phyloP scores from a whole-genome alignment of 2,888 invertebrate genomes.

The Boloria selene region DNA sequence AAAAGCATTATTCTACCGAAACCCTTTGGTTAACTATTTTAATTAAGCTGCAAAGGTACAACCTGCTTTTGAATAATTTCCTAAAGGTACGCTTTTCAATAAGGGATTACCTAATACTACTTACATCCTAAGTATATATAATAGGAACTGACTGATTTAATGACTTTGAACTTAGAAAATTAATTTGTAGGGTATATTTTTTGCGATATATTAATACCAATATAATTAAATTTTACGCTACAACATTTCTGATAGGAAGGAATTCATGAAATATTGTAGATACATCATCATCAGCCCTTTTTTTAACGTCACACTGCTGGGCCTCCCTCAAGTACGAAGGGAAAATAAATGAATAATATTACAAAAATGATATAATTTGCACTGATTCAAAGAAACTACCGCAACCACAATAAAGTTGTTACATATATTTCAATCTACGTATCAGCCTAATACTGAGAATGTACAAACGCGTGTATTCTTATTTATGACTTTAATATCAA shows the following conservation, averaged over 20 bases:
- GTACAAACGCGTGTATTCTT: conserved; percentile 34
- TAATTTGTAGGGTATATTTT: too few species aligned
- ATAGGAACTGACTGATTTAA: neutral
- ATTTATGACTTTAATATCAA: conserved; percentile 40
- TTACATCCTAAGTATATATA: neutral
- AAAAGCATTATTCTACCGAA: conserved; percentile 3
- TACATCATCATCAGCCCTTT: too few species aligned
- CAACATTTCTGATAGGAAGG: too few species aligned
- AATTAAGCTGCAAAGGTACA: conserved; percentile 12
- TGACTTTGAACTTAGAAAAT: too few species aligned
- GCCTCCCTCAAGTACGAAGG: too few species aligned
- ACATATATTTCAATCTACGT: conserved; percentile 37
- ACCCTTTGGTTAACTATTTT: conserved; percentile 23
- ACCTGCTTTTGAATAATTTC: conserved; percentile 3
- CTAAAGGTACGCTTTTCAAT: conserved; percentile 3
- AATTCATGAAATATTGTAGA: too few species aligned
- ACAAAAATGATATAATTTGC: conserved; percentile 6
- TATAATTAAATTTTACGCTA: too few species aligned
- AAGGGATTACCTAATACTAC: neutral
- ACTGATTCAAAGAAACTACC: conserved; percentile 20
- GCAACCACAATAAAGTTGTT: conserved; percentile 22
- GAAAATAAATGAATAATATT: neutral
- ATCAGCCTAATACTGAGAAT: conserved; percentile 25
- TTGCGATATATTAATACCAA: too few species aligned
- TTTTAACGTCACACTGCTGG: too few species aligned